These are phyloP conservation scores for Melanotaenia trifasciata DNA, from an alignment of 2,797 vertebrate genomes.

Conservation along the genomic window DNA sequence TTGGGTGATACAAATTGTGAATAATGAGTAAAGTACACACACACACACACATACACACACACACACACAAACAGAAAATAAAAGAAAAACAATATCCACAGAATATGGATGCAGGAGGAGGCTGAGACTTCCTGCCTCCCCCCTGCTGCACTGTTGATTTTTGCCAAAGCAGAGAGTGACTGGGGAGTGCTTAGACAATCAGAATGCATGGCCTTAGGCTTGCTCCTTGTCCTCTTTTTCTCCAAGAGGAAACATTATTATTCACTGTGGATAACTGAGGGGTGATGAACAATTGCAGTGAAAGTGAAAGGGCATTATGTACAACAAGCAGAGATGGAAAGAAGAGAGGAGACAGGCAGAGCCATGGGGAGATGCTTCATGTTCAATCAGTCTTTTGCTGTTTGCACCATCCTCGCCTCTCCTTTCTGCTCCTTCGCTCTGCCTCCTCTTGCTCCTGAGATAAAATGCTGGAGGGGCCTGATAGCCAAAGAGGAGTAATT, in stretches of 20 bases:
- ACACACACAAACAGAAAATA: slow-evolving; percentile 42
- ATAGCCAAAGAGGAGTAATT: slow-evolving; percentile 76
- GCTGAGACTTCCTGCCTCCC: background rate
- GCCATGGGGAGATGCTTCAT: slow-evolving; percentile 66
- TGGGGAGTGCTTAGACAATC: slow-evolving; percentile 69
- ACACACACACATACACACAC: slow-evolving; percentile 31
- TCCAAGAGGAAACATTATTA: slow-evolving; percentile 69
- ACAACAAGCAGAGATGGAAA: slow-evolving; percentile 50
- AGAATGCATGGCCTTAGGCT: slow-evolving; percentile 67
- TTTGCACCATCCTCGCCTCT: slow-evolving; percentile 19
- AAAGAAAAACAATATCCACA: slow-evolving; percentile 41
- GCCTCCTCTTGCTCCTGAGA: slow-evolving; percentile 26
- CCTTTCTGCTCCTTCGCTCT: slow-evolving; percentile 15
- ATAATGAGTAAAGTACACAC: slow-evolving; percentile 54
- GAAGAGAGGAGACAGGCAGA: slow-evolving; percentile 43
- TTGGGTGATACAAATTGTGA: slow-evolving; percentile 56
- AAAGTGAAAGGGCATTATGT: slow-evolving; percentile 56
- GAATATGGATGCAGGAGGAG: slow-evolving; percentile 32
- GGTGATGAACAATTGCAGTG: slow-evolving; percentile 63
- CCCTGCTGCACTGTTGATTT: slow-evolving; percentile 51
- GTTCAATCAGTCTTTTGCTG: slow-evolving; percentile 49
- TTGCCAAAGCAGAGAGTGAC: slow-evolving; percentile 36
- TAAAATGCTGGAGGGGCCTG: slow-evolving; percentile 45
- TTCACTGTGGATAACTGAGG: slow-evolving; percentile 69
- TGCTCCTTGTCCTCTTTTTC: slow-evolving; percentile 50